Evolutionary conservation across 2,888 invertebrate species (phyloP).

Genomic region (Ectobius pallidus): DNA sequence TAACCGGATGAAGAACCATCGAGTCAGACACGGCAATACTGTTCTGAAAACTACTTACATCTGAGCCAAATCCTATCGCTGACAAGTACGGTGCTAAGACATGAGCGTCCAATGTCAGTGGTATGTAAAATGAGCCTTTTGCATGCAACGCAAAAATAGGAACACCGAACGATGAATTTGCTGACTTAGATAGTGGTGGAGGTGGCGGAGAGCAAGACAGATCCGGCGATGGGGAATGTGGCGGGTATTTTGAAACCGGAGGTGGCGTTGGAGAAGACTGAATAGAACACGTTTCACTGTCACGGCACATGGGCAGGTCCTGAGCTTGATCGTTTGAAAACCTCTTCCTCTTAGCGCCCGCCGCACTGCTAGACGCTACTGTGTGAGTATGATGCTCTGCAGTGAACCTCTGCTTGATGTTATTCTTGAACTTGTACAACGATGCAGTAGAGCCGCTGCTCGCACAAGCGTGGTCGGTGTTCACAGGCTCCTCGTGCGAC

Average conservation of each 20-base stretch:
- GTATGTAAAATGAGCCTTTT: conserved; percentile 88
- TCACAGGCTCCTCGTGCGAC: conserved; percentile 47
- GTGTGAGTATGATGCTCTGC: conserved; percentile 47
- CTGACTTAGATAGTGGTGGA: not conserved
- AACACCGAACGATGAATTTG: conserved; percentile 57
- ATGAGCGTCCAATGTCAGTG: conserved; percentile 79
- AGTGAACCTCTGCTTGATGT: conserved; percentile 86
- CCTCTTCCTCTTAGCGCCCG: conserved; percentile 12
- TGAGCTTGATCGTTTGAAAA: not conserved
- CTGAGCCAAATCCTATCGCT: conserved; percentile 59
- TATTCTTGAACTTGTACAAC: conserved; percentile 90
- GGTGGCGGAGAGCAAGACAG: not conserved
- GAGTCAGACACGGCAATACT: conserved; percentile 54
- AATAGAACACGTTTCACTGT: conserved; percentile 38
- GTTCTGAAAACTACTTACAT: conserved; percentile 49
- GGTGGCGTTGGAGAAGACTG: conserved; percentile 31
- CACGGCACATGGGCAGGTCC: conserved; percentile 32
- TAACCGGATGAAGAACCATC: conserved; percentile 81
- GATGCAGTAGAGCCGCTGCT: conserved; percentile 15
- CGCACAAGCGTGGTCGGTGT: conserved; percentile 42
- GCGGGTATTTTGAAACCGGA: not conserved
- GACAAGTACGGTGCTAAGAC: conserved; percentile 70
- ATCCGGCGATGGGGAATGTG: conserved; percentile 22
- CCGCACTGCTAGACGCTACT: not conserved
- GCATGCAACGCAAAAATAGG: conserved; percentile 91